These are phyloP conservation scores for Anguilla marmorata DNA, from an alignment of 2,797 vertebrate species.

Conservation along the genomic window DNA sequence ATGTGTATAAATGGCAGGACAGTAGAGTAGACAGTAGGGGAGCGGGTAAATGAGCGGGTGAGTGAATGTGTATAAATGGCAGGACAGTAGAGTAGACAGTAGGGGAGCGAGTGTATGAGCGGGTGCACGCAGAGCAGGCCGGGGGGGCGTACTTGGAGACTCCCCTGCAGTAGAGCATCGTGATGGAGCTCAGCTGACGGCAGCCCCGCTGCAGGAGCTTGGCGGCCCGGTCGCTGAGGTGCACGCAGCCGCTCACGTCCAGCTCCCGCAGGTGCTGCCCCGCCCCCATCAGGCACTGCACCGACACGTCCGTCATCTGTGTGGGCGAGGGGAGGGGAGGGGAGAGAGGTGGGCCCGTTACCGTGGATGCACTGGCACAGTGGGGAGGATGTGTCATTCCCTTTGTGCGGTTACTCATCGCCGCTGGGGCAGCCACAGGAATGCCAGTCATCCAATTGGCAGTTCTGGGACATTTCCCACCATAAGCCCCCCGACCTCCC, in stretches of 20 bases:
- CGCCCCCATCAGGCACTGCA: slow-evolving; percentile 71
- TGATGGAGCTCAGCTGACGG: slow-evolving; percentile 71
- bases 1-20: too few species aligned
- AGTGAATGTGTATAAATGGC: neutral
- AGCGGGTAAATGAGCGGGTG: neutral
- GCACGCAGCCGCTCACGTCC: slow-evolving; percentile 76
- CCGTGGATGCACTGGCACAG: too few species aligned
- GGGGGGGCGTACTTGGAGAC: slow-evolving; percentile 73
- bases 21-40: too few species aligned
- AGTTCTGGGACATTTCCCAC: neutral
- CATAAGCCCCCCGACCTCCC: neutral
- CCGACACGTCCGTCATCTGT: slow-evolving; percentile 75
- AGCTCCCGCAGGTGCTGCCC: slow-evolving; percentile 73
- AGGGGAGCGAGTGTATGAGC: too few species aligned
- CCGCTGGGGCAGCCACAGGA: slow-evolving; percentile 16
- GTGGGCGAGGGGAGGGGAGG: neutral
- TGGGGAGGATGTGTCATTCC: neutral
- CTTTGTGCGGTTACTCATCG: neutral
- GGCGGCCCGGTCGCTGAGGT: slow-evolving; percentile 71
- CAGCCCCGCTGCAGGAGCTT: slow-evolving; percentile 67
- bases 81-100: neutral
- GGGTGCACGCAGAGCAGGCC: neutral
- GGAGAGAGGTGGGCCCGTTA: neutral
- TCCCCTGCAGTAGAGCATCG: slow-evolving; percentile 71
- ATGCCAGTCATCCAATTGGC: neutral